Percentiles rank a stretch among this genome's conserved stretches.
Conservation (phyloP, 2,888 invertebrate genomes). For the Drosophila paranaensis region DNA sequence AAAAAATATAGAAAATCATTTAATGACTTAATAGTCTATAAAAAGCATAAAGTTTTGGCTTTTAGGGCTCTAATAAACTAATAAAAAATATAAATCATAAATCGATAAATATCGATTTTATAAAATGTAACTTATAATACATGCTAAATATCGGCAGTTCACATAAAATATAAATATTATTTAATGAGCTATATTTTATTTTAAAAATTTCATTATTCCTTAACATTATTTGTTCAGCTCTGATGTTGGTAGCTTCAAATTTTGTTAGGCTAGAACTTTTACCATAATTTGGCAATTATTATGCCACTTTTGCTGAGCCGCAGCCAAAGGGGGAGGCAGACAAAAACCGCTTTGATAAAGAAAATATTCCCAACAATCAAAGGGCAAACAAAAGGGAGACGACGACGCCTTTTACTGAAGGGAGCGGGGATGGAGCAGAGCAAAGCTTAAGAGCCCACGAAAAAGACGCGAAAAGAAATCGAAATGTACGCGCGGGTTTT, state of each 20-base stretch:
- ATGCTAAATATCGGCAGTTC: background rate
- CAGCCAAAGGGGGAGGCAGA: background rate
- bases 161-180: background rate
- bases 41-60: too few relatives aligned
- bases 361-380: slow-evolving; percentile 64
- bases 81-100: too few relatives aligned
- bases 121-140: background rate
- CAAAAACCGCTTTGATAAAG: slow-evolving; percentile 61
- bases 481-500: slow-evolving; percentile 50
- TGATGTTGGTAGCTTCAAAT: background rate
- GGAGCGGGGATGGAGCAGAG: background rate
- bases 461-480: slow-evolving; percentile 39
- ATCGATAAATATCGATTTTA: background rate
- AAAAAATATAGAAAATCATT: slow-evolving; percentile 2
- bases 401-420: background rate
- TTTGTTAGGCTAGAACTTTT: slow-evolving; percentile 4
- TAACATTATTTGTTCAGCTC: background rate
- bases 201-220: background rate
- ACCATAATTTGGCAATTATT: slow-evolving; percentile 50
- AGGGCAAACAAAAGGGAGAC: slow-evolving; percentile 44
- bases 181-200: background rate
- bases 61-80: too few relatives aligned
- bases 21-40: background rate
- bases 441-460: slow-evolving; percentile 20
- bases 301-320: slow-evolving; percentile 13